Conservation (phyloP, 2,113 vertebrate genomes). For the Dinomys branickii region DNA sequence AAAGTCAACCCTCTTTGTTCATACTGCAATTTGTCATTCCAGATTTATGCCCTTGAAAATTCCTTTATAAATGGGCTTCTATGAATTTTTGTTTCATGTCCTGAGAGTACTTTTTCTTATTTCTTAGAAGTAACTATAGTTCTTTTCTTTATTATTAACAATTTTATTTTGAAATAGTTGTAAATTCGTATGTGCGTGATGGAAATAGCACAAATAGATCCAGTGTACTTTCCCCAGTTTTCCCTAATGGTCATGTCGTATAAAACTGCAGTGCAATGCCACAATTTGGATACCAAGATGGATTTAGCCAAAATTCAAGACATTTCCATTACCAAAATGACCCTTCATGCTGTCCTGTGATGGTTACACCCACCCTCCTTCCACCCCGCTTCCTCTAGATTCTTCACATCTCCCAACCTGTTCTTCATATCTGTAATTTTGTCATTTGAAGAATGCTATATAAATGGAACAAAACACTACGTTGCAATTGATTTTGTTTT, state of each 20-base stretch:
- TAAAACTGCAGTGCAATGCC: not conserved
- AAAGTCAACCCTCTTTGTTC: not conserved
- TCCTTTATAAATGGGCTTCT: not conserved
- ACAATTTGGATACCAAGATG: not conserved
- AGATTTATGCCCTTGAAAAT: not conserved
- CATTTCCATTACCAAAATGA: not conserved
- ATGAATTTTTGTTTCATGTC: not conserved
- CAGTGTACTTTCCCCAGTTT: not conserved
- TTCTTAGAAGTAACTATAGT: not conserved
- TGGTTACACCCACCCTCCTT: not conserved
- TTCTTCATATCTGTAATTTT: not conserved
- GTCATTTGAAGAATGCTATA: not conserved
- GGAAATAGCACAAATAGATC: not conserved
- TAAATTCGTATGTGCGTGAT: not conserved
- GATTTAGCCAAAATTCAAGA: not conserved
- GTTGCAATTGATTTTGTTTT: not conserved
- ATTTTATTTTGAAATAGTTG: constrained; percentile 5
- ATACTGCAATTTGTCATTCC: not conserved
- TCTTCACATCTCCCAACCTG: not conserved
- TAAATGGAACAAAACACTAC: not conserved
- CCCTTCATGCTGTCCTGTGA: not conserved
- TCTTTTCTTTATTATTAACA: not conserved
- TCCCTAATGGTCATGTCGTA: not conserved
- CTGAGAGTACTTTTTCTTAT: not conserved
- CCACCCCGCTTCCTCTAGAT: not conserved